Base-by-base conservation (phyloP, 1,140 invertebrate genomes). In the Idris sp. region DNA sequence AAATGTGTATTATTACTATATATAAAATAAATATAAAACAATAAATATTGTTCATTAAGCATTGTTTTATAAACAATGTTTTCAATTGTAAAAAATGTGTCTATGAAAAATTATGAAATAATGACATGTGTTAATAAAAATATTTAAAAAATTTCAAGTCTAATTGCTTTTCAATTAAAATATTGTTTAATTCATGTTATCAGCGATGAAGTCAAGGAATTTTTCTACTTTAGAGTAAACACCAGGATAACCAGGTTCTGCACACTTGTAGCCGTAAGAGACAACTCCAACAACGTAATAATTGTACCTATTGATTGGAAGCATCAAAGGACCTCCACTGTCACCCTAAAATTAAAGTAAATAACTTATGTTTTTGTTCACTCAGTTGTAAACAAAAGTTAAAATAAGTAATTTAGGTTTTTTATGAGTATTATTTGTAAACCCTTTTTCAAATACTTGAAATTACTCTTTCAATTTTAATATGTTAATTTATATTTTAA, bases 301-400 rank as follows among this genome's bases (percentile, higher is more conserved):
- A 0, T 41, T 74, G 9, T 68, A 15, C 4, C n/a, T n/a, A n/a
- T 54, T 19, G 13, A 53, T 38, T 10, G 36, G 14, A 87, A 88
- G 81, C 92, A 96, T 94, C 2, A 96, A 78, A 0, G 95, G 94
- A 11, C 95, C 95, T 4, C 95, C 95, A 22, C 94, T 96, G 83
- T 96, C 95, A 11, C 95, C 95, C 89, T 90, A 69, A 48, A 84
- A 80, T 22, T 22, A 2, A 22, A 4, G 19, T 4, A 22, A 4
- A 22, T 22, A 4, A 22, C 6, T 22, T 22, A 22, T 2, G 2
- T 22, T 2, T 4, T 22, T 22, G 19, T 22, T 22, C 19, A 22
- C 19, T 2, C 19, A 22, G 19, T 4, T 22, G 19, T 22, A 22
- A 22, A 22, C 19, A 6, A 22, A 22, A 36, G 2, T 36, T 16